These are phyloP conservation scores for Phortica magna DNA, from an alignment of 2,888 invertebrate species.

Conservation along the genomic window DNA sequence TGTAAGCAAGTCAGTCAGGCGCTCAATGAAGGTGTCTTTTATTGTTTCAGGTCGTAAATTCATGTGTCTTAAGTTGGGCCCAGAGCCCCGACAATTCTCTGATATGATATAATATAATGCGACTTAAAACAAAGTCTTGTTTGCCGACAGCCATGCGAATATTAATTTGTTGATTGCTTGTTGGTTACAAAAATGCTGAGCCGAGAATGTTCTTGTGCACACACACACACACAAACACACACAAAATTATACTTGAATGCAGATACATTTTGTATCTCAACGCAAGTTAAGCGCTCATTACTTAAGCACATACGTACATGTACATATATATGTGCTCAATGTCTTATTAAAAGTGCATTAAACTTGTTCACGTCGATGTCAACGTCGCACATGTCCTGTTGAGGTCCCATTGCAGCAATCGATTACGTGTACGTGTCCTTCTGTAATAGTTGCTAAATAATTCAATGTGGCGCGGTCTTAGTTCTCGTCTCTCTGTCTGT, in stretches of 20 bases:
- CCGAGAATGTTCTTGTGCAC: not conserved
- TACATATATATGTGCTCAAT: constrained; percentile 36
- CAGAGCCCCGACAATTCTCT: not conserved
- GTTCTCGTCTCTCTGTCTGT: constrained; percentile 19
- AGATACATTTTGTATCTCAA: constrained; percentile 18
- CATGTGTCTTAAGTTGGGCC: not conserved
- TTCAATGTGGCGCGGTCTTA: constrained; percentile 22
- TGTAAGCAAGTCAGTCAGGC: constrained; percentile 25
- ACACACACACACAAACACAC: not conserved
- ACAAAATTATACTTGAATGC: not conserved
- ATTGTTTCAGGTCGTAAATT: constrained; percentile 24
- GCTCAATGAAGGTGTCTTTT: constrained; percentile 4
- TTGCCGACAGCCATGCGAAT: constrained; percentile 51
- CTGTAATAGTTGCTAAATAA: constrained; percentile 38
- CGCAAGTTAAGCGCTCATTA: not conserved
- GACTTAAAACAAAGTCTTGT: not conserved
- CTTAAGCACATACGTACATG: constrained; percentile 18
- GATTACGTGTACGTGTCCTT: constrained; percentile 54
- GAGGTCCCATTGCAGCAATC: constrained; percentile 63
- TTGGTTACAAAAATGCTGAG: not conserved
- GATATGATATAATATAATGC: not conserved
- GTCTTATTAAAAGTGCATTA: constrained; percentile 75
- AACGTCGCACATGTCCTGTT: not conserved
- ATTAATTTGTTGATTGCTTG: constrained; percentile 68
- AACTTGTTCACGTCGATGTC: constrained; percentile 51